Conservation (phyloP, 2,888 invertebrate genomes). For the Hipparchia sbordonii region DNA sequence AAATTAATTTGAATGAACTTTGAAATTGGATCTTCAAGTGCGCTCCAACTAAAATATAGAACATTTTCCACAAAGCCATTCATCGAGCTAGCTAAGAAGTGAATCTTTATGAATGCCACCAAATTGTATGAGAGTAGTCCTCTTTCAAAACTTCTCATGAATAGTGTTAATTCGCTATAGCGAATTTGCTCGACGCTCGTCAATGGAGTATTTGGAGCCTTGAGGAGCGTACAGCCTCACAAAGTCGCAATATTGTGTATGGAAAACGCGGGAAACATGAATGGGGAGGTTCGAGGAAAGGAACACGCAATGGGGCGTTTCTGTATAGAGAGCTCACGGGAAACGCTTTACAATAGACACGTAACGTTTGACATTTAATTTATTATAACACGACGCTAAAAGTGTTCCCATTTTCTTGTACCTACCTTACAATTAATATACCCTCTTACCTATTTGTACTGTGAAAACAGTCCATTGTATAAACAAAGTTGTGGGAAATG, state of each 20-base stretch:
- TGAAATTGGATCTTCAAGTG: conserved; percentile 57
- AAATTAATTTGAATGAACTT: conserved; percentile 45
- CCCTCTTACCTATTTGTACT: not conserved
- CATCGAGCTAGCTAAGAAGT: conserved; percentile 76
- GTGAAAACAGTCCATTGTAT: not conserved
- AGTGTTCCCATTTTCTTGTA: conserved; percentile 5
- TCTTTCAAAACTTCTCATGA: conserved; percentile 81
- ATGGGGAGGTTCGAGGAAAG: conserved; percentile 60
- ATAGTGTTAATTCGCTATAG: conserved; percentile 83
- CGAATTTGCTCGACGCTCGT: conserved; percentile 79
- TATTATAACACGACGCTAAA: conserved; percentile 28
- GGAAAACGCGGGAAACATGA: conserved; percentile 79
- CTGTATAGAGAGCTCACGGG: conserved; percentile 56
- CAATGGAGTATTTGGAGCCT: conserved; percentile 80
- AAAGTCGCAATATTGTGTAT: conserved; percentile 78
- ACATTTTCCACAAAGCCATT: conserved; percentile 76
- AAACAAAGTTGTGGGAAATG: not conserved
- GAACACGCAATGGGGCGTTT: conserved; percentile 62
- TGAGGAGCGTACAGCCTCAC: conserved; percentile 68
- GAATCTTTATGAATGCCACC: conserved; percentile 82
- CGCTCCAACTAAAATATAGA: conserved; percentile 66
- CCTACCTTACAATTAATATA: not conserved
- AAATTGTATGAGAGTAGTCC: conserved; percentile 83
- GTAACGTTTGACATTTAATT: conserved; percentile 41
- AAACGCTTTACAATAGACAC: conserved; percentile 45